Conservation (phyloP, 2,888 invertebrate species). For the Thymelicus acteon region DNA sequence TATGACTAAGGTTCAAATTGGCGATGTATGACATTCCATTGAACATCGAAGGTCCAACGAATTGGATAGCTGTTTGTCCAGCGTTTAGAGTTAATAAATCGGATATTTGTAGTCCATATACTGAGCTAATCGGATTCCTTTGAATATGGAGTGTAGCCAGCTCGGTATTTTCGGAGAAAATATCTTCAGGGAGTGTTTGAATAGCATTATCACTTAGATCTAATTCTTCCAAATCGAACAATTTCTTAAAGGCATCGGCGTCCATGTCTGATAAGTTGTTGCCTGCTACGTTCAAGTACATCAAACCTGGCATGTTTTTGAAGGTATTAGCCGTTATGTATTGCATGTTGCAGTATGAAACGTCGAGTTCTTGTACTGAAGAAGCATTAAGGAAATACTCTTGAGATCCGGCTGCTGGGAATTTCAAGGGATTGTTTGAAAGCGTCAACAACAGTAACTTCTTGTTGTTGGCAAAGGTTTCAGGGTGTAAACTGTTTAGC, state of each 20-base stretch:
- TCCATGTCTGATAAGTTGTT: slow-evolving; percentile 87
- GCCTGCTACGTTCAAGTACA: slow-evolving; percentile 88
- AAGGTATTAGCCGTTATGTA: slow-evolving; percentile 87
- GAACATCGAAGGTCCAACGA: slow-evolving; percentile 87
- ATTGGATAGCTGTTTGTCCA: slow-evolving; percentile 87
- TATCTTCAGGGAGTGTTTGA: slow-evolving; percentile 84
- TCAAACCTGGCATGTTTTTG: slow-evolving; percentile 86
- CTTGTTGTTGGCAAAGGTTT: slow-evolving; percentile 88
- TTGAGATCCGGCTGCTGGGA: slow-evolving; percentile 67
- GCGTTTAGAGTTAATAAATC: slow-evolving; percentile 88
- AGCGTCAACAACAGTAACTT: slow-evolving; percentile 88
- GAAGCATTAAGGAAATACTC: slow-evolving; percentile 85
- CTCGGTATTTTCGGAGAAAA: slow-evolving; percentile 87
- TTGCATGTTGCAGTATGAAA: slow-evolving; percentile 88
- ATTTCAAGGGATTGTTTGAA: slow-evolving; percentile 86
- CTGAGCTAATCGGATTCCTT: slow-evolving; percentile 87
- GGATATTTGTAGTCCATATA: slow-evolving; percentile 85
- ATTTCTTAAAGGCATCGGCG: slow-evolving; percentile 85
- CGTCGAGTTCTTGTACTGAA: slow-evolving; percentile 88
- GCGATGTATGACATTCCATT: slow-evolving; percentile 86
- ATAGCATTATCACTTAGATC: slow-evolving; percentile 90
- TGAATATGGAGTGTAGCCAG: slow-evolving; percentile 88
- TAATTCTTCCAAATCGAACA: slow-evolving; percentile 88
- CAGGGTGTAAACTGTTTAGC: slow-evolving; percentile 87
- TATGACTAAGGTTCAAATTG: slow-evolving; percentile 88